Evolutionary conservation across 2,797 vertebrate species (phyloP), one percentile per base, ranked within the genome.

Genomic region (Lepus oiostolus): DNA sequence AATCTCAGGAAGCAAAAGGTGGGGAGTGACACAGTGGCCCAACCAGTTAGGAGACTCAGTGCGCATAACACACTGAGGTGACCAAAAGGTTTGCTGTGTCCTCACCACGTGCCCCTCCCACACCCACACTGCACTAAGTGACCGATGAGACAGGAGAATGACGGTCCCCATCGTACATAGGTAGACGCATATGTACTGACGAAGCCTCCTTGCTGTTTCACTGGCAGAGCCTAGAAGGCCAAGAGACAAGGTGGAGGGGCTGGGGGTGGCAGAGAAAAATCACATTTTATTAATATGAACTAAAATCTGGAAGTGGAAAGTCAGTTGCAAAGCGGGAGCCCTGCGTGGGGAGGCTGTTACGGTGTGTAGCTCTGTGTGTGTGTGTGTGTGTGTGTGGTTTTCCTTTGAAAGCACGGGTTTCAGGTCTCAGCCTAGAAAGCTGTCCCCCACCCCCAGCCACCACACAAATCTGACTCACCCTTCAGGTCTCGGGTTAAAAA

Each of bases 381-480:
- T 54, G 9, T 54, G 17, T 16, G 4, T 58, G 54, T 14, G 14
- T 58, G 54, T 16, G 4, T 58, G 16, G 16, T 86, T 92, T 87
- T 84, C 11, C 77, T 94, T 90, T 92, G 74, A 89, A 91, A 86
- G 62, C 77, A 32, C 4, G 32, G 42, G 42, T 91, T 93, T 95
- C 93, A 90, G 74, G 62, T 90, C 89, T 92, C 86, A 81, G n/a
- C 81, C 94, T 93, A 94, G 90, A 93, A 94, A 91, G 24, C 26
- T 65, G 58, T 50, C 52, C 58, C 21, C n/a, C 58, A 62, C 67
- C 24, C 67, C 26, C 28, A 74, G 52, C 89, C 70, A 50, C 30
- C 32, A 92, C 77, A 87, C 28, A 63, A 58, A 58, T 85, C 63
- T 77, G 65, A 96, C 70, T 94, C 86, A 94, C 35, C 35, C 42